Evolutionary conservation across 2,888 invertebrate genomes (phyloP), one percentile per base, ranked within the genome.

Genomic region (Autographa pulchrina): DNA sequence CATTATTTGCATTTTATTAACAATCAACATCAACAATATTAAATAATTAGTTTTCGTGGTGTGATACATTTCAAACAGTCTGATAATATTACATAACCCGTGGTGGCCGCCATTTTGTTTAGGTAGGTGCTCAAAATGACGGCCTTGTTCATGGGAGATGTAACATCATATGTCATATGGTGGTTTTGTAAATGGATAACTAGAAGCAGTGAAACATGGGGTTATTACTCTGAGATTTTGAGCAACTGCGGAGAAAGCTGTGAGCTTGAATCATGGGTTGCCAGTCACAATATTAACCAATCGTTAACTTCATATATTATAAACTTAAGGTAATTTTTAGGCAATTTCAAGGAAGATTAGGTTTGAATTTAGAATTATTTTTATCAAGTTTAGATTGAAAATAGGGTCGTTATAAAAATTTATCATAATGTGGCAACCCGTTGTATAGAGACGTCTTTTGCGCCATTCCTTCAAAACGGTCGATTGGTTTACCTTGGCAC

Each of bases 11-110:
- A 97, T 97, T 96, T 97, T 97, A 96, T 97, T 97, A 97, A 97
- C 97, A 97, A 97, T 97, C 96, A 97, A 97, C 97, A 97, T 97
- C 97, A 97, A 97, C 97, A 97, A 96, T 97, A 96, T 97, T 97
- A 95, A 96, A 96, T 96, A 95, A 96, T 96, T 96, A 94, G 93
- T 95, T 93, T 89, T 93, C 90, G 94, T 93, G 94, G 93, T 94
- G 94, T 94, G 93, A 94, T 93, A 93, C 90, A 94, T 92, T 93
- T 91, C 82, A 92, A 94, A 94, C 94, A 92, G 92, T 93, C 92
- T 89, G 88, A 88, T 92, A 92, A 91, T 90, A 90, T 92, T 92
- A 92, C 92, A 92, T 88, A 85, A 78, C 87, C 90, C 86, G 85
- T 77, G 82, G 82, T 84, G 87, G 89, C 77, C 80, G 83, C 84